Evolutionary conservation across 2,797 vertebrate genomes (phyloP).

Genomic region (Bryconaethiops microstoma): DNA sequence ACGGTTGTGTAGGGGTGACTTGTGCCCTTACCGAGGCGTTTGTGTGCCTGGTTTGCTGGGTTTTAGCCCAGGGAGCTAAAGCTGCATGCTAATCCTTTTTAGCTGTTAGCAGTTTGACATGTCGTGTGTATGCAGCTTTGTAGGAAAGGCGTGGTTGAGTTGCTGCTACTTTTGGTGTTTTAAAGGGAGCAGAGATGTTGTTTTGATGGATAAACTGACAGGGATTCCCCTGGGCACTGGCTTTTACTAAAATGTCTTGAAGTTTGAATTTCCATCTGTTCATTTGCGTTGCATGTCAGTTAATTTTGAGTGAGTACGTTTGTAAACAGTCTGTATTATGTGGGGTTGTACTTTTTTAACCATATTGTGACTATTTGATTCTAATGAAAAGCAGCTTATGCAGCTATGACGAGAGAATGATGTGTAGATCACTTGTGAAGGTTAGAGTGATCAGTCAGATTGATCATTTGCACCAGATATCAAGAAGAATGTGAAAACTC

Average conservation of each 20-base stretch:
- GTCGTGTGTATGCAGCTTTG: constrained; percentile 22
- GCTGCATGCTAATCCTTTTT: constrained; percentile 48
- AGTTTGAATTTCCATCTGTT: neutral
- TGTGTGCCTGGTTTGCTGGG: neutral
- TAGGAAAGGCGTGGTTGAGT: constrained; percentile 76
- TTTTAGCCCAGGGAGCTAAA: constrained; percentile 11
- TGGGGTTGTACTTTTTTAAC: neutral
- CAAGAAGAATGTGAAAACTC: too few relatives aligned
- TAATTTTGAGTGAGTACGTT: neutral
- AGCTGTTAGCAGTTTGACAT: constrained; percentile 44
- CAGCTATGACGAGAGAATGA: neutral
- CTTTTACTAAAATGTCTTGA: neutral
- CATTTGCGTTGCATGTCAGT: neutral
- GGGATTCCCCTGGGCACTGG: too few relatives aligned
- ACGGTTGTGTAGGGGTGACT: neutral
- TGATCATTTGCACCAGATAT: too few relatives aligned
- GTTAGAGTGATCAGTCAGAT: neutral
- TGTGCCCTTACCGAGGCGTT: neutral
- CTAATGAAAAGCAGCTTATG: neutral
- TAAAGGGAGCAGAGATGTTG: constrained; percentile 72
- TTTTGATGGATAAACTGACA: neutral
- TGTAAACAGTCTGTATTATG: too few relatives aligned
- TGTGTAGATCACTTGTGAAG: neutral
- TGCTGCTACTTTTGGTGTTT: constrained; percentile 50
- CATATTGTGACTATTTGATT: neutral